phyloP scores from a whole-genome alignment of 1,140 invertebrate genomes.

The Zaprionus ornatus region DNA sequence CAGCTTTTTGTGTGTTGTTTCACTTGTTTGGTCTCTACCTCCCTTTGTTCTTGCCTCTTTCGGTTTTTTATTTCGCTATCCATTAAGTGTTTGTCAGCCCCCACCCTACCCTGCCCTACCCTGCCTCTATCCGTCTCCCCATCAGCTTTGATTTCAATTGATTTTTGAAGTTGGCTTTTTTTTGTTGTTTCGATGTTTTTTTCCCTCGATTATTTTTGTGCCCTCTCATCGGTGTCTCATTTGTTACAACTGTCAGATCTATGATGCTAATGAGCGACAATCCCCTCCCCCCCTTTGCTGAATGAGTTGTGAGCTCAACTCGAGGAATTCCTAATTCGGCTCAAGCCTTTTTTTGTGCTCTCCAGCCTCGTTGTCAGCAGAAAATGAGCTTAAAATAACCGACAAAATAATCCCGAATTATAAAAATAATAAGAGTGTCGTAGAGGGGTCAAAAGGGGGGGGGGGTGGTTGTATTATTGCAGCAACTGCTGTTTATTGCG shows the following conservation, averaged over 20 bases:
- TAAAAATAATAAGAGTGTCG: background rate
- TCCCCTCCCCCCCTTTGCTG: background rate
- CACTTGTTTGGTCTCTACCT: background rate
- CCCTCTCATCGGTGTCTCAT: conserved; percentile 36
- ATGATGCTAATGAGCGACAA: conserved; percentile 46
- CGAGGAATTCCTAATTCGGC: conserved; percentile 7
- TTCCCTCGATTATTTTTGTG: conserved; percentile 15
- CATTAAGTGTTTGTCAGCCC: conserved; percentile 25
- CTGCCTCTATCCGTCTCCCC: background rate
- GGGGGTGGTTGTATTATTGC: too few species aligned
- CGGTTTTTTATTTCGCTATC: conserved; percentile 32
- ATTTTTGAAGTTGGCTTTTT: conserved; percentile 1
- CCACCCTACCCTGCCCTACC: background rate
- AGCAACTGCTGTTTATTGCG: too few species aligned
- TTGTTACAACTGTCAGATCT: conserved; percentile 38
- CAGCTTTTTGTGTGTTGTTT: background rate
- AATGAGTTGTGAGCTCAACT: conserved; percentile 3
- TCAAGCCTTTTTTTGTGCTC: background rate
- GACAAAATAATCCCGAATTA: background rate
- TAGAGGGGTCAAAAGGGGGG: too few species aligned
- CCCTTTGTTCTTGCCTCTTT: conserved; percentile 32
- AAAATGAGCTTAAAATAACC: background rate
- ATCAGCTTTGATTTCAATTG: conserved; percentile 31
- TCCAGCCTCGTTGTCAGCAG: background rate
- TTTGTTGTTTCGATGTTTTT: conserved; percentile 1